Conservation (phyloP, 2,797 vertebrate genomes). For the Atherinosoma microstoma region DNA sequence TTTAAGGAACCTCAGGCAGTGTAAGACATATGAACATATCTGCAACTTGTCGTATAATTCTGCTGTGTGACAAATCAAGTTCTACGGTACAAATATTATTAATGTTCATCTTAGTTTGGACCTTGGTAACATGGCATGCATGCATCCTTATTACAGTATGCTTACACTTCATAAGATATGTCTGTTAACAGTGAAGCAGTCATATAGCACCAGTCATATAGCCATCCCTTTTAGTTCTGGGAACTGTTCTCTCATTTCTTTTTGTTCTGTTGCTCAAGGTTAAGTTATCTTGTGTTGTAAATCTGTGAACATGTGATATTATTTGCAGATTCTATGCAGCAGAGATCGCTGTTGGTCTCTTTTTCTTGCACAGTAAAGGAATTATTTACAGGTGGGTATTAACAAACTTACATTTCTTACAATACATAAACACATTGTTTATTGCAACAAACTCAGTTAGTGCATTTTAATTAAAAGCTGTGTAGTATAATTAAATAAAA, state of each 20-base stretch:
- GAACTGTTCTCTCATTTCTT: not conserved
- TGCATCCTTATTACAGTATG: not conserved
- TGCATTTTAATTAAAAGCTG: conserved; percentile 7
- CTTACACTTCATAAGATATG: not conserved
- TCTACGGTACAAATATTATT: not conserved
- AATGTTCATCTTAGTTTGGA: not conserved
- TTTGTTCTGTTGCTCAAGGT: not conserved
- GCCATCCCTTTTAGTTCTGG: not conserved
- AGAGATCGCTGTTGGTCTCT: conserved; percentile 94
- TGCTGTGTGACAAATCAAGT: not conserved
- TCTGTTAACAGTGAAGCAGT: not conserved
- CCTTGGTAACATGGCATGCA: too few species aligned
- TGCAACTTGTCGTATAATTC: not conserved
- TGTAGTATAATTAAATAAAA: too few species aligned
- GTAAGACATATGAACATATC: conserved; percentile 80
- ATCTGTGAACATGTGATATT: conserved; percentile 42
- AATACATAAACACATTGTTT: too few species aligned
- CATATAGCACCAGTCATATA: too few species aligned
- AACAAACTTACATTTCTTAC: not conserved
- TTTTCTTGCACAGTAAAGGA: conserved; percentile 94
- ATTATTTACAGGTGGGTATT: conserved; percentile 92
- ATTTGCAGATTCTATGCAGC: conserved; percentile 95
- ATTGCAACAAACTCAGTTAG: too few species aligned
- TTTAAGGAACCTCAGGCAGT: conserved; percentile 99
- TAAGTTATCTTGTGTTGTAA: not conserved